Conservation (phyloP, 2,888 invertebrate genomes). For the Chouioia cunea region DNA sequence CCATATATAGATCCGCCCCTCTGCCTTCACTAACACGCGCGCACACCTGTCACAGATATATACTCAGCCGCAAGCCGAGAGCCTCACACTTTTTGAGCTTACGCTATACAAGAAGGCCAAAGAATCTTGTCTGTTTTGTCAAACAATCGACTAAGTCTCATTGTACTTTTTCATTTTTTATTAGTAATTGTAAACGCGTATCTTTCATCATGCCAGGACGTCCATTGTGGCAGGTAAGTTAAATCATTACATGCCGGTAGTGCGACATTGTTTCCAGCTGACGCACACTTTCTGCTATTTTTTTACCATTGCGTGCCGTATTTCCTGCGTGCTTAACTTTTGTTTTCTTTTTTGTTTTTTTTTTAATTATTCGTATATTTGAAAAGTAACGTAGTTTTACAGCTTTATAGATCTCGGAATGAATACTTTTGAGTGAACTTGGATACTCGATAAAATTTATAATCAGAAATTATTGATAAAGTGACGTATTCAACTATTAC, state of each 20-base stretch:
- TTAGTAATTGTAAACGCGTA: not conserved
- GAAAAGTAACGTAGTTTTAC: not conserved
- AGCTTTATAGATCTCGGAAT: not conserved
- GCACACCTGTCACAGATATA: conserved; percentile 65
- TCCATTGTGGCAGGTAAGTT: conserved; percentile 80
- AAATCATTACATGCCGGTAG: conserved; percentile 16
- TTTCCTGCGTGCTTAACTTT: not conserved
- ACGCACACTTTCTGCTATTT: not conserved
- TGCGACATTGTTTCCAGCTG: not conserved
- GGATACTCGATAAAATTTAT: too few species aligned
- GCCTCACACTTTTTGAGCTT: conserved; percentile 66
- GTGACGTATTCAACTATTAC: too few species aligned
- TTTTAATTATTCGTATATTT: not conserved
- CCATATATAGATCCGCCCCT: conserved; percentile 66
- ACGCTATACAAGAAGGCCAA: conserved; percentile 51
- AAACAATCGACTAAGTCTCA: conserved; percentile 21
- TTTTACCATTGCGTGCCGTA: not conserved
- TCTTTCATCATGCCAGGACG: conserved; percentile 78
- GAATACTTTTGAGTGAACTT: too few species aligned
- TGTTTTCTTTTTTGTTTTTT: not conserved
- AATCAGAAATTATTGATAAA: too few species aligned
- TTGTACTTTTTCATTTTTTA: conserved; percentile 10
- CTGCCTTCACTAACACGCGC: conserved; percentile 59
- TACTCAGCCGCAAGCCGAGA: conserved; percentile 60
- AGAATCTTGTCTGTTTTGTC: not conserved